Evolutionary conservation across 2,797 vertebrate genomes (phyloP), one percentile per base, ranked within the genome.

Genomic region (Microtus californicus): DNA sequence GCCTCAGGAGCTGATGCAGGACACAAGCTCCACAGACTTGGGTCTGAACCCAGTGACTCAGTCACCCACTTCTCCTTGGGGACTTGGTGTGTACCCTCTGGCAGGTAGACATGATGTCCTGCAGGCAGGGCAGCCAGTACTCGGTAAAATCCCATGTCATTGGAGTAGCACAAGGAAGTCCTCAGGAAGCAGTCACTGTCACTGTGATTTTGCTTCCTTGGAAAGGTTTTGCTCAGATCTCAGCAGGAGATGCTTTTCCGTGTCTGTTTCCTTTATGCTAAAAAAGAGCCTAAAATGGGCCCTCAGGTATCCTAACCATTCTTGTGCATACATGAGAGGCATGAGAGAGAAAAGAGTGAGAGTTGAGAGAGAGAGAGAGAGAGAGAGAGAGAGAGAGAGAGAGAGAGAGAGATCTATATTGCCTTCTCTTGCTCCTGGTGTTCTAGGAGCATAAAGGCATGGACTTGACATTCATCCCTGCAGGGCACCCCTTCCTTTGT

Each of bases 241-340:
- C n/a, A 45, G 77, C 78, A 87, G 81, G 40, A 31, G 59, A 97
- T 81, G 54, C 34, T 56, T 34, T 40, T 14, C 34, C 56, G 10
- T 59, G 82, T 74, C 34, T 86, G 43, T 59, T 93, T 86, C 34
- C 80, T 71, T 91, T 78, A 94, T 31, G 82, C 6, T 74, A 56
- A 59, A 56, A 56, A 56, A 14, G n/a, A 8, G 51, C 23, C 45
- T 63, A 96, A 91, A 90, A 27, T 45, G 56, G 29, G 27, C 21
- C 29, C 31, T 89, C 59, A 77, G 78, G 61, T 69, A 43, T 23
- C 23, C 63, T 29, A 73, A 71, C 1, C 34, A 71, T 91, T 79
- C 25, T 89, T 67, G n/a, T 93, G 67, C 63, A 51, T 69, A 8
- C 9, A 21, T 76, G 69, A 45, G 37, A 59, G 40, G 45, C 54